Base-by-base conservation (phyloP, 92 coral and sea anemone genomes). In the Blastomussa wellsi region DNA sequence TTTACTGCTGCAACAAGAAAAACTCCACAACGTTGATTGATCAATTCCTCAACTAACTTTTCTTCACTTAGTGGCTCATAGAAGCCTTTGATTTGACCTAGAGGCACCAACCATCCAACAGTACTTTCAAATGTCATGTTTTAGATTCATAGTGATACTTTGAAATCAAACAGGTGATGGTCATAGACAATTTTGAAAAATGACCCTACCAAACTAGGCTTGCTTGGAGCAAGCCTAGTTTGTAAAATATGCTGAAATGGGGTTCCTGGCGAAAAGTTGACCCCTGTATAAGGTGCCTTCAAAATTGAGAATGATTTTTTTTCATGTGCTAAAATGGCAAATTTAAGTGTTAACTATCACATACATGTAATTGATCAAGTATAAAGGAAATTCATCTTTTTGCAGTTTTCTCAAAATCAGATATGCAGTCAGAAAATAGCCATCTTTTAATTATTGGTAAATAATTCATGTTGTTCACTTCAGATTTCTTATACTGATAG, bases 21-120 rank as follows among this genome's bases (percentile, higher is more conserved):
- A n/a, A n/a, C n/a, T n/a, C n/a, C n/a, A n/a, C n/a, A n/a, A n/a
- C n/a, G n/a, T n/a, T n/a, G n/a, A n/a, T n/a, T n/a, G n/a, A n/a
- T n/a, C n/a, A n/a, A n/a, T n/a, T n/a, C n/a, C n/a, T n/a, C n/a
- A n/a, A n/a, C n/a, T n/a, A n/a, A n/a, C n/a, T n/a, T n/a, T n/a
- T n/a, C n/a, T n/a, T n/a, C n/a, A n/a, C n/a, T n/a, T n/a, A n/a
- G n/a, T n/a, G n/a, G n/a, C n/a, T n/a, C n/a, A n/a, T n/a, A n/a
- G n/a, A n/a, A 67, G 82, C 79, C 78, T 79, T 64, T 69, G 66
- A 68, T 86, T 86, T 78, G 78, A 86, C 57, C 35, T 84, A 68
- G 75, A 86, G 51, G 84, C 84, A 77, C 89, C 89, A 74, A 86
- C 84, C 70, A 77, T 86, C 69, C 84, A 86, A 78, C 76, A 86